Evolutionary conservation across 2,797 vertebrate species (phyloP).

Genomic region (Fundulus diaphanus): DNA sequence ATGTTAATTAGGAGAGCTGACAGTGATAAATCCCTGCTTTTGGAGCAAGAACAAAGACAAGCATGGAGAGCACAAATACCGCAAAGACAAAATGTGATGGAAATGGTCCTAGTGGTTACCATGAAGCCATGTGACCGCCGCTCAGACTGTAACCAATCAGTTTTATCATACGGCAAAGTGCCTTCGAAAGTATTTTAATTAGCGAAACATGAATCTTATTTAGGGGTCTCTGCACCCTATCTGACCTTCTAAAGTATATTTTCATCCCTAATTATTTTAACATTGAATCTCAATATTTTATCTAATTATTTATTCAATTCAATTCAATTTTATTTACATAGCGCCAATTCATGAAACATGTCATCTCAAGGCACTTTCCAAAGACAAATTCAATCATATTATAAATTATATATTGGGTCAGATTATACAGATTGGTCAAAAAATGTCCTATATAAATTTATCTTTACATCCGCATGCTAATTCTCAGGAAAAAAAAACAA

Average conservation of each 20-base stretch:
- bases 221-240: background rate
- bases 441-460: no score
- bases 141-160: background rate
- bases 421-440: no score
- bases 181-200: slow-evolving; percentile 4
- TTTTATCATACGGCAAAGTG: background rate
- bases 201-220: background rate
- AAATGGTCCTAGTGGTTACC: background rate
- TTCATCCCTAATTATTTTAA: background rate
- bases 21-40: background rate
- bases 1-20: background rate
- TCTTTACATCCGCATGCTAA: background rate
- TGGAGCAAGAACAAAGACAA: background rate
- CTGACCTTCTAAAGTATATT: background rate
- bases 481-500: no score
- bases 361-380: no score
- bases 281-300: background rate
- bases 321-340: no score
- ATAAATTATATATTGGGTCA: no score
- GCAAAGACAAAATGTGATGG: background rate
- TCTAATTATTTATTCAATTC: background rate
- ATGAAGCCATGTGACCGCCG: background rate
- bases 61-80: background rate
- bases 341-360: no score
- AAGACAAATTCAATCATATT: no score